Percentiles rank a stretch among this genome's conserved stretches.
phyloP scores from a whole-genome alignment of 2,797 vertebrate genomes.

The Myotis myotis region DNA sequence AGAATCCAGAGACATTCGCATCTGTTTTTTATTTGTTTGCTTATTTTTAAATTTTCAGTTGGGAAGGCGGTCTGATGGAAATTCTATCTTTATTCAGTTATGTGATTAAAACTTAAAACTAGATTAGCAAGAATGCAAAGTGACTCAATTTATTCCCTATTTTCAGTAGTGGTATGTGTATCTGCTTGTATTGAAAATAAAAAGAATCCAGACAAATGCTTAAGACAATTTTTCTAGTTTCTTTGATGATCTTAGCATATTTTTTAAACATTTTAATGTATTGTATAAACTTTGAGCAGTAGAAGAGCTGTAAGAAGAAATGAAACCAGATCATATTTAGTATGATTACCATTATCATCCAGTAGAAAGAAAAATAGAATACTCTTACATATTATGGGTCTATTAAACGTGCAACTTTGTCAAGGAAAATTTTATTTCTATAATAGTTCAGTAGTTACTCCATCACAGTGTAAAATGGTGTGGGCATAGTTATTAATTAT shows the following conservation, averaged over 20 bases:
- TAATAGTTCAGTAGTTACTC: slow-evolving; percentile 36
- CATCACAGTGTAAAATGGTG: slow-evolving; percentile 49
- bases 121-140: not conserved
- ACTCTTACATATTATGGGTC: slow-evolving; percentile 1
- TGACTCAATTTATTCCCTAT: not conserved
- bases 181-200: not conserved
- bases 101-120: not conserved
- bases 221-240: slow-evolving; percentile 17
- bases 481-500: slow-evolving; percentile 38
- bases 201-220: not conserved
- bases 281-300: not conserved
- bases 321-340: not conserved
- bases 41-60: not conserved
- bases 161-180: not conserved
- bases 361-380: slow-evolving; percentile 20
- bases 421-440: slow-evolving; percentile 51
- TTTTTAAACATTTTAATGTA: not conserved
- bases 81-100: slow-evolving; percentile 27
- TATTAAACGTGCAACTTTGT: slow-evolving; percentile 48
- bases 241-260: not conserved
- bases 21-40: not conserved
- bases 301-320: not conserved
- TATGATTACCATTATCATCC: not conserved
- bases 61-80: not conserved
- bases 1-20: not conserved